Base-by-base conservation (phyloP, 2,113 vertebrate genomes). In the Coturnix japonica region DNA sequence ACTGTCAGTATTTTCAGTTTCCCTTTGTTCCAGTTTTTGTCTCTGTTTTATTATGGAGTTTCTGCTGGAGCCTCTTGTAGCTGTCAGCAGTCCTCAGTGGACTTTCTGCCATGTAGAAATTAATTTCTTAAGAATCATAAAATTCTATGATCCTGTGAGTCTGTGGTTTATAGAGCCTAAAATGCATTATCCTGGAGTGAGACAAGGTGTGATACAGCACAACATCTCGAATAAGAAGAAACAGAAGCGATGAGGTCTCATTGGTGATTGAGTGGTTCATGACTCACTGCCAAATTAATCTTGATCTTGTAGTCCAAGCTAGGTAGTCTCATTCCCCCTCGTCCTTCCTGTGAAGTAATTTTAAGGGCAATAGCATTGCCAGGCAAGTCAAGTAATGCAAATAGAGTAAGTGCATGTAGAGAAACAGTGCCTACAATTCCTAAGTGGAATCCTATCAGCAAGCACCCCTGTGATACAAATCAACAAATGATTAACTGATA, bases 191-290 rank as follows among this genome's bases (percentile, higher is more conserved):
- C 16, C 30, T 61, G 35, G 26, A 61, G 23, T 0, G 7, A 85
- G 21, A 8, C 46, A 16, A 65, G 7, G 3, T 23, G 35, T 39
- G 9, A 23, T 22, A 44, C 20, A 18, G n/a, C 0, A 1, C 2
- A 8, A 85, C 67, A 76, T 33, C 65, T 70, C 77, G 37, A 73
- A 49, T 1, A 75, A 28, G 59, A 57, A 84, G 26, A 67, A 61
- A 28, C 7, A 39, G 35, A 74, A 85, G 26, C 19, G 20, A n/a
- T 28, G 33, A 63, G 41, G 30, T 33, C 63, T 73, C 7, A 1
- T 5, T 73, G 41, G 16, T 57, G 82, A 37, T 75, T 49, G 3
- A 0, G 3, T 7, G 28, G 31, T 49, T 73, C 39, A 31, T 47
- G 64, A 57, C 30, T 93, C 64, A 44, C 10, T 82, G 44, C 35